Conservation (phyloP, 1,140 invertebrate species). For the Andrena cerasifolii region DNA sequence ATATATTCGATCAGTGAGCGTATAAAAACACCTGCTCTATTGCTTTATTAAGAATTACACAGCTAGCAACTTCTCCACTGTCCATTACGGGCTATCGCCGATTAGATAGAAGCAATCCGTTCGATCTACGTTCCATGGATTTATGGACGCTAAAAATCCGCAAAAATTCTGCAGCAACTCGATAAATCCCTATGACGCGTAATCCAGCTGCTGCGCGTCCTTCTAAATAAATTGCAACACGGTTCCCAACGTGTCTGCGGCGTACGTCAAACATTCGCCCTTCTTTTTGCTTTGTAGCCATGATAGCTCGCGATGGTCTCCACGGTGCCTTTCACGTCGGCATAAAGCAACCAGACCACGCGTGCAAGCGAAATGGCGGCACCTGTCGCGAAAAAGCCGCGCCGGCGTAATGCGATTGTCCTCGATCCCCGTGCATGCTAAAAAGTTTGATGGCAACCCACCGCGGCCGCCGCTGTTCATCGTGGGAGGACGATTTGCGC, state of each 20-base stretch:
- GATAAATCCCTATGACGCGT: too few relatives aligned
- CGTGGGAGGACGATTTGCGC: not conserved
- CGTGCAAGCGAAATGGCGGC: not conserved
- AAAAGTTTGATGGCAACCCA: conserved; percentile 30
- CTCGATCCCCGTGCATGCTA: not conserved
- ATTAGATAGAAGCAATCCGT: too few relatives aligned
- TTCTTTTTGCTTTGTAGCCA: not conserved
- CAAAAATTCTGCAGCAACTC: not conserved
- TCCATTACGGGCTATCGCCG: too few relatives aligned
- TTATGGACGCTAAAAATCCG: too few relatives aligned
- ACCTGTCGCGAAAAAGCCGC: conserved; percentile 30
- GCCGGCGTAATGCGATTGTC: conserved; percentile 20
- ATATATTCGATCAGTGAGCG: not conserved
- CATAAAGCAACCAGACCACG: conserved; percentile 6
- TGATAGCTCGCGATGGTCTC: not conserved
- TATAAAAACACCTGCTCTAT: too few relatives aligned
- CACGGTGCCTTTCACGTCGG: not conserved
- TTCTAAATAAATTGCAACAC: not conserved
- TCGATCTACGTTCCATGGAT: too few relatives aligned
- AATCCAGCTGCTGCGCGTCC: not conserved
- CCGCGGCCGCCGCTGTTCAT: too few relatives aligned
- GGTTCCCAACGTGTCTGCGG: not conserved
- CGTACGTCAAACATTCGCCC: conserved; percentile 1
- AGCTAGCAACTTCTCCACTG: too few relatives aligned
- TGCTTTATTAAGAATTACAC: too few relatives aligned